phyloP scores from a whole-genome alignment of 2,113 vertebrate genomes.

The Sceloporus tristichus region DNA sequence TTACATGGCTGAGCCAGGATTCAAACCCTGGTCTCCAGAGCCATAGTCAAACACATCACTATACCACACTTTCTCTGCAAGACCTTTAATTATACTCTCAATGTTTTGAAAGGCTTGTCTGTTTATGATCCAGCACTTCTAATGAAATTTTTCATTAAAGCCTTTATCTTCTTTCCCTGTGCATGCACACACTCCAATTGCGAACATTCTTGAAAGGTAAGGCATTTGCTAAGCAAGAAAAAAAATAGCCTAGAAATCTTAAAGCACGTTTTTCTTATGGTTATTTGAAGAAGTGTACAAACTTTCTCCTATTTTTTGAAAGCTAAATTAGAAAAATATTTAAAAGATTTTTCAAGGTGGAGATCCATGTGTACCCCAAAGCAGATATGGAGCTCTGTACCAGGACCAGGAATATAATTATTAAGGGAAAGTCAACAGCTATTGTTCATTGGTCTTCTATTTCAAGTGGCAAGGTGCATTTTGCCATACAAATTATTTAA shows the following conservation, averaged over 20 bases:
- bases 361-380: neutral
- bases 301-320: neutral
- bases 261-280: neutral
- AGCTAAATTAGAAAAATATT: neutral
- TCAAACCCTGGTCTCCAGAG: no score
- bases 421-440: neutral
- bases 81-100: no score
- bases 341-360: neutral
- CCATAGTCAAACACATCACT: no score
- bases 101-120: no score
- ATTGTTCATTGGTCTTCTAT: neutral
- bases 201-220: neutral
- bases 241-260: neutral
- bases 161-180: no score
- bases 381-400: fast-evolving
- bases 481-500: neutral
- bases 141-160: no score
- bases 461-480: slow-evolving; percentile 26
- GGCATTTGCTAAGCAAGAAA: neutral
- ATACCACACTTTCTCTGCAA: no score
- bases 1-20: no score
- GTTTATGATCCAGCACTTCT: no score
- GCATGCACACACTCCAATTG: no score
- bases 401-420: neutral
- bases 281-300: neutral